Evolutionary conservation across 2,888 invertebrate genomes (phyloP), one percentile per base, ranked within the genome.

Genomic region (Acanthacorydalis orientalis): DNA sequence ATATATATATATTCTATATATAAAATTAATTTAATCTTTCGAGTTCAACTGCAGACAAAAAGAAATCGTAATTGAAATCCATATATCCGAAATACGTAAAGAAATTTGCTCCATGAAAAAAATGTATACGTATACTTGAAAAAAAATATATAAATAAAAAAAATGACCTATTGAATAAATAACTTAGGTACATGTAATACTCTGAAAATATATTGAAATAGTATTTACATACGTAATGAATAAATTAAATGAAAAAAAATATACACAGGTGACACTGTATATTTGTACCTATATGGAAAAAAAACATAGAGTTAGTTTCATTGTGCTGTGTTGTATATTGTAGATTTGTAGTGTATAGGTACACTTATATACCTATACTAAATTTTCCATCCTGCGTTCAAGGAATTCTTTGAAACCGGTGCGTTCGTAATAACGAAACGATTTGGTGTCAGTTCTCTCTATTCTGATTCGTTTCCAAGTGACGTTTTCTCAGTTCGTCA

Each of bases 321-420:
- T 67, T 66, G 67, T 67, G 67, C 67, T 67, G 67, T 67, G 67
- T 66, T 67, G 66, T 67, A 66, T 49, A 60, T 32, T 46, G 34
- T 34, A 44, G 34, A 34, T 33, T 15, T 33, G 14, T 44, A 44
- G 32, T 34, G 14, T 33, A 44, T 44, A 44, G 34, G 16, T 44
- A 33, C 44, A 44, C 14, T 33, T 44, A 33, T 44, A 15, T 44
- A 33, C 23, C 23, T 23, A 23, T 23, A 23, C 23, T 23, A 23
- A 23, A 23, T 23, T 23, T 23, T 23, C 23, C 23, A 23, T 23
- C 23, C 23, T 23, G 23, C 23, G 23, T 23, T 23, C 23, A 23
- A 23, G 23, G 23, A 23, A 23, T 23, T 23, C 23, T 23, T 23
- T 23, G 6, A 23, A 23, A 23, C 23, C 23, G 23, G 23, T 23